These are phyloP conservation scores for Villa cingulata DNA, from an alignment of 2,888 invertebrate species.

Conservation along the genomic window DNA sequence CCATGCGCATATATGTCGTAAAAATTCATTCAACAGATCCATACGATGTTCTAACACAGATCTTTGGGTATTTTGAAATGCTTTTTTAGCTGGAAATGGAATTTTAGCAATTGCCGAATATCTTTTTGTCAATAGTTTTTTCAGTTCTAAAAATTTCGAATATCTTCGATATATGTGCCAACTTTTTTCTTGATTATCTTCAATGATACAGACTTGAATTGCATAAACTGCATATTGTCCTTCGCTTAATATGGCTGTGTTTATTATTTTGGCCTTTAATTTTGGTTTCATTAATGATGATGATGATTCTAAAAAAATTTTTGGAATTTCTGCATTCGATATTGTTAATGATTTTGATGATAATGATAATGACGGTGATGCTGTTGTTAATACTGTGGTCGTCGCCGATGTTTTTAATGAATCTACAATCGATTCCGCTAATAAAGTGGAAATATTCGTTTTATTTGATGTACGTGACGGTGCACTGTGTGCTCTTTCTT, in stretches of 20 bases:
- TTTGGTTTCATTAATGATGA: too few relatives aligned
- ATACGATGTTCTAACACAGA: constrained; percentile 73
- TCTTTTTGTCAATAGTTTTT: constrained; percentile 45
- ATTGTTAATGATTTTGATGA: too few relatives aligned
- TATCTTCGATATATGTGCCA: constrained; percentile 90
- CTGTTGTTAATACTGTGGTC: not conserved
- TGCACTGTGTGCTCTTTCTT: constrained; percentile 9
- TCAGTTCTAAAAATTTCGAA: constrained; percentile 85
- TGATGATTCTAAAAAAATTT: not conserved
- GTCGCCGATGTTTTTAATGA: not conserved
- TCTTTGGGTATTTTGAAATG: constrained; percentile 83
- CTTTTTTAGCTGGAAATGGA: constrained; percentile 82
- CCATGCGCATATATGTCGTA: constrained; percentile 53
- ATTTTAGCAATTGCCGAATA: constrained; percentile 65
- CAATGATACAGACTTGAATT: constrained; percentile 55
- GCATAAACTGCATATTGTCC: constrained; percentile 82
- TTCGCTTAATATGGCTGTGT: constrained; percentile 45
- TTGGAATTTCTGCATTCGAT: not conserved
- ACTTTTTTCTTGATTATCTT: constrained; percentile 54
- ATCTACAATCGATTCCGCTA: not conserved
- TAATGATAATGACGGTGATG: not conserved
- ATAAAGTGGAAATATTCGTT: not conserved
- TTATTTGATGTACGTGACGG: not conserved
- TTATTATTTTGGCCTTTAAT: constrained; percentile 17
- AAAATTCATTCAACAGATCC: constrained; percentile 65